Evolutionary conservation across 2,888 invertebrate genomes (phyloP), one percentile per base, ranked within the genome.

Genomic region (Endomychus coccineus): DNA sequence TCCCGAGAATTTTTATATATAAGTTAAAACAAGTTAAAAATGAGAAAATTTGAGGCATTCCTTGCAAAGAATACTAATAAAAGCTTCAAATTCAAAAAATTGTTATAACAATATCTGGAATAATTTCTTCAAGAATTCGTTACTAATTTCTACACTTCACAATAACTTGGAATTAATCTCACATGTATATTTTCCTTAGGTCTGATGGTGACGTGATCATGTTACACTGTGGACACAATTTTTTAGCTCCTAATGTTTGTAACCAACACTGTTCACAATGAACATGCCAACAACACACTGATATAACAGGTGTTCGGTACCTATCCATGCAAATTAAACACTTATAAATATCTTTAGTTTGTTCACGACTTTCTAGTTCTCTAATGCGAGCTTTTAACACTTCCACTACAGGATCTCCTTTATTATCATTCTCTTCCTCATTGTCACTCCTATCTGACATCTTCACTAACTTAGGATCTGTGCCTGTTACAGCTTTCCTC

Each of bases 281-380:
- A 0, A 94, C 92, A 64, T 95, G 95, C 94, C 94, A 95, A 64
- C 95, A 95, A 58, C 89, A 89, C 41, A 92, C 84, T 1, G 94
- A 94, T 34, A 90, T 89, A 4, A 91, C 83, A 0, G 94, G 91
- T 23, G 85, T 86, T 36, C 75, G 74, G 63, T 89, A 89, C 16
- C 80, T 74, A 34, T 87, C 90, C 71, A 91, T 78, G 59, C 92
- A 92, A 48, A 92, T 92, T 33, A 91, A 73, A 69, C 92, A 92
- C 64, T 89, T 89, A 44, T 79, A 78, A 64, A 82, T 78, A 38
- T 73, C 71, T 39, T 71, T 69, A 45, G 62, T 64, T 51, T 71
- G 70, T 40, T 73, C 69, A 36, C 70, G 67, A 39, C 66, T 73
- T 58, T 89, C 89, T 50, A 87, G 70, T 45, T 87, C 85, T 29